A percentile compares a stretch with the other conserved stretches of the same genome.
These are phyloP conservation scores for Heteromyza rotundicornis DNA, from an alignment of 2,888 invertebrate genomes.

Conservation along the genomic window DNA sequence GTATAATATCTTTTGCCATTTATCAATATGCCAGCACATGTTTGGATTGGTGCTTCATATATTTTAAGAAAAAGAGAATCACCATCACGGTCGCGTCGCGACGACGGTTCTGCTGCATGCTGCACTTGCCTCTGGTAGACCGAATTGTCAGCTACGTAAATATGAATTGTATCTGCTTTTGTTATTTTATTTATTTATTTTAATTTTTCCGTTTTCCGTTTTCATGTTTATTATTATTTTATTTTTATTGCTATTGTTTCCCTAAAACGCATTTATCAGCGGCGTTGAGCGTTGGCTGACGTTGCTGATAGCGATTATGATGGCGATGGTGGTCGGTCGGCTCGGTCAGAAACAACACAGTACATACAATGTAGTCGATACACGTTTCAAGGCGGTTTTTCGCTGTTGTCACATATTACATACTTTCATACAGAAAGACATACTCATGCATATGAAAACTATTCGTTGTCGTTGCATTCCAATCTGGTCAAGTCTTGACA, in stretches of 20 bases:
- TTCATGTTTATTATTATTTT: not conserved
- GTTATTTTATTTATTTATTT: not conserved
- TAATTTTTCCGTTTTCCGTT: not conserved
- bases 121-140: not conserved
- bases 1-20: not conserved
- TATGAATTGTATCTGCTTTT: not conserved
- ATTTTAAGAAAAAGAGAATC: too few relatives aligned
- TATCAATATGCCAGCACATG: not conserved
- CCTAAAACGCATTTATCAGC: slow-evolving; percentile 3
- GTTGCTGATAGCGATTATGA: too few relatives aligned
- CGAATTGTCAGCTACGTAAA: not conserved
- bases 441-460: too few relatives aligned
- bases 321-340: too few relatives aligned
- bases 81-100: not conserved
- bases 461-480: too few relatives aligned
- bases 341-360: too few relatives aligned
- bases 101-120: not conserved
- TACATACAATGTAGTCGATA: too few relatives aligned
- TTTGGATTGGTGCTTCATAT: not conserved
- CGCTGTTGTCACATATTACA: too few relatives aligned
- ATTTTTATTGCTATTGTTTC: too few relatives aligned
- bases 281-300: not conserved
- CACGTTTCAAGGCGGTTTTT: too few relatives aligned
- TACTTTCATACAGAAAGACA: too few relatives aligned
- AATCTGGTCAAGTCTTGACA: too few relatives aligned